A percentile compares a stretch with the other conserved stretches of the same genome.
phyloP scores from a whole-genome alignment of 2,113 vertebrate species.

The Deroptyus accipitrinus region DNA sequence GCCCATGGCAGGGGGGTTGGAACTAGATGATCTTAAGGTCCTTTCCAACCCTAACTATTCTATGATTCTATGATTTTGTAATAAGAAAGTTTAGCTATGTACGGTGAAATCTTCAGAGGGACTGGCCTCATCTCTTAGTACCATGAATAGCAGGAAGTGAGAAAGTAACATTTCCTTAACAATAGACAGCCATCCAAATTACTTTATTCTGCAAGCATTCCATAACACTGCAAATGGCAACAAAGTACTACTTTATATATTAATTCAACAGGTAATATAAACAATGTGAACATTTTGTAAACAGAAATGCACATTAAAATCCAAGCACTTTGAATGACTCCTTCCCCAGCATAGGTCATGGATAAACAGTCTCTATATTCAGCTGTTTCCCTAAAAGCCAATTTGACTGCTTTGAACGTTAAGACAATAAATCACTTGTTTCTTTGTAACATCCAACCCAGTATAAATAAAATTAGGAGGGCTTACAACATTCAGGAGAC shows the following conservation, averaged over 20 bases:
- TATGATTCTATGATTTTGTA: neutral
- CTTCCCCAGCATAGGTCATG: neutral
- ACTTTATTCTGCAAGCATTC: neutral
- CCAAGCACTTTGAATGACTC: neutral
- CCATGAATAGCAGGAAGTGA: neutral
- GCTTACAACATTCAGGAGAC: neutral
- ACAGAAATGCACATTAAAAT: neutral
- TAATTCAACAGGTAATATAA: neutral
- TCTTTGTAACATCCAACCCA: neutral
- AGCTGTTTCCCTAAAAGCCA: neutral
- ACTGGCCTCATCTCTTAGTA: neutral
- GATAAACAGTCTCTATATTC: neutral
- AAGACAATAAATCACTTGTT: neutral
- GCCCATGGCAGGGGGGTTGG: too few species aligned
- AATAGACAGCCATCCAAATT: neutral
- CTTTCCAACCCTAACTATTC: too few species aligned
- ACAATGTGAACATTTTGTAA: neutral
- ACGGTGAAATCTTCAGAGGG: neutral
- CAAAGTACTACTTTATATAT: neutral
- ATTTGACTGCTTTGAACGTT: neutral
- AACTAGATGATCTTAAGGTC: too few species aligned
- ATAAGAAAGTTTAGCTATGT: neutral
- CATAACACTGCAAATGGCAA: neutral
- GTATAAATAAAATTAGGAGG: neutral
- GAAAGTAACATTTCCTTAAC: neutral